Evolutionary conservation across 2,888 invertebrate species (phyloP), one percentile per base, ranked within the genome.

Genomic region (Actias luna): DNA sequence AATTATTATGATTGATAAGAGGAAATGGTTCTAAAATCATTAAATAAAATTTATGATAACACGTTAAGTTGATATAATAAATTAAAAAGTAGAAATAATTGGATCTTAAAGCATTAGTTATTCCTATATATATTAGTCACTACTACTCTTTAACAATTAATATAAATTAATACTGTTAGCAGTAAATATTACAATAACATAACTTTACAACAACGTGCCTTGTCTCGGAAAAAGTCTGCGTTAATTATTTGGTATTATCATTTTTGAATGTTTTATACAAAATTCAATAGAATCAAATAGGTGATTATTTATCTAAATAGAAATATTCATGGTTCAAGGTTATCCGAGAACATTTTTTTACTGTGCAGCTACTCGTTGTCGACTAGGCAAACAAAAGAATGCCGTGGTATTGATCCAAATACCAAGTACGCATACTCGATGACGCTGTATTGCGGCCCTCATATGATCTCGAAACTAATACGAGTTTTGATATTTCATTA

Each of bases 351-450:
- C 25, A n/a, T 50, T 50, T 22, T 50, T 22, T 50, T 50, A 12
- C 12, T 46, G 22, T 46, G 10, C n/a, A n/a, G 46, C 25, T 25
- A 4, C 46, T 50, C 12, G 46, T 12, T 4, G 25, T 58, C 46
- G 18, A 29, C 31, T 27, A 46, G 5, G 33, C 60, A 64, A 66
- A 70, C 64, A 64, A 67, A 62, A 71, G 58, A 68, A 64, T 65
- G 63, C 14, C 46, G 27, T 7, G 35, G 52, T 63, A 66, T 67
- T 55, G 63, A 68, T 72, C 64, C 58, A 59, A 36, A 63, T 67
- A 64, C 60, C 58, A 59, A 59, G 58, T 22, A 58, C 39, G 61
- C 55, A 39, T 29, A 55, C 55, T 29, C 29, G 55, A 29, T 55
- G 29, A 55, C 55, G 55, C 29, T 29, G n/a, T 29, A 27, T 55